These are phyloP conservation scores for Heteronetta atricapilla DNA, from an alignment of 2,113 vertebrate species.

Conservation along the genomic window DNA sequence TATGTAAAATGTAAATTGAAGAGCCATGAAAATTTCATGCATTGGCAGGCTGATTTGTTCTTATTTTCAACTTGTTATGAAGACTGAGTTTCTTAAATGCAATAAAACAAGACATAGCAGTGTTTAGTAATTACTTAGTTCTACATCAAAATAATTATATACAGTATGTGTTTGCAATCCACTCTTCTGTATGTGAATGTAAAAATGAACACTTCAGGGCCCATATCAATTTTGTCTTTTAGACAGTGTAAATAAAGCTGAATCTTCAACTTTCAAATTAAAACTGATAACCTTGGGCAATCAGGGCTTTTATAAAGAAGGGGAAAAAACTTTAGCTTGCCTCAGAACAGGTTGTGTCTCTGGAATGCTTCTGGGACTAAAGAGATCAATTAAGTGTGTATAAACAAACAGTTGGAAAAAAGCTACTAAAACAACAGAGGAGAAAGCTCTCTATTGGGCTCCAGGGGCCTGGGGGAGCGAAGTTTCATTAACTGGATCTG, in stretches of 20 bases:
- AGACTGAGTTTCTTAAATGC: constrained; percentile 77
- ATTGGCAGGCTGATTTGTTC: constrained; percentile 83
- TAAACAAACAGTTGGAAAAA: constrained; percentile 94
- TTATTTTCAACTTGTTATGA: constrained; percentile 84
- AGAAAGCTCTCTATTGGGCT: constrained; percentile 91
- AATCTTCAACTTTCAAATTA: constrained; percentile 89
- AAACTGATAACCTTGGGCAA: constrained; percentile 89
- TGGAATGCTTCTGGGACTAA: constrained; percentile 89
- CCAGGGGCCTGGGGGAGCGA: constrained; percentile 90
- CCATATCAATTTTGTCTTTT: constrained; percentile 83
- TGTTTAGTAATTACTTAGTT: constrained; percentile 85
- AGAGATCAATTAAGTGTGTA: constrained; percentile 98
- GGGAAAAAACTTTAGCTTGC: constrained; percentile 80
- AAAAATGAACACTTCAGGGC: constrained; percentile 82
- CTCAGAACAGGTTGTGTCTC: constrained; percentile 91
- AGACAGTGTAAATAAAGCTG: constrained; percentile 87
- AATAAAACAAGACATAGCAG: constrained; percentile 81
- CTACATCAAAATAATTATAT: constrained; percentile 85
- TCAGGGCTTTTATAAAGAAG: constrained; percentile 82
- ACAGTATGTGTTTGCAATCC: constrained; percentile 77
- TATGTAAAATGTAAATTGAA: constrained; percentile 86
- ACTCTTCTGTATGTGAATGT: constrained; percentile 74
- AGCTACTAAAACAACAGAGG: constrained; percentile 91
- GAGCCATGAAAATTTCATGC: constrained; percentile 86
- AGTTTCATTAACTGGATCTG: constrained; percentile 98